Base-by-base conservation (phyloP, 1,140 invertebrate genomes). In the Philopotamus ludificatus region DNA sequence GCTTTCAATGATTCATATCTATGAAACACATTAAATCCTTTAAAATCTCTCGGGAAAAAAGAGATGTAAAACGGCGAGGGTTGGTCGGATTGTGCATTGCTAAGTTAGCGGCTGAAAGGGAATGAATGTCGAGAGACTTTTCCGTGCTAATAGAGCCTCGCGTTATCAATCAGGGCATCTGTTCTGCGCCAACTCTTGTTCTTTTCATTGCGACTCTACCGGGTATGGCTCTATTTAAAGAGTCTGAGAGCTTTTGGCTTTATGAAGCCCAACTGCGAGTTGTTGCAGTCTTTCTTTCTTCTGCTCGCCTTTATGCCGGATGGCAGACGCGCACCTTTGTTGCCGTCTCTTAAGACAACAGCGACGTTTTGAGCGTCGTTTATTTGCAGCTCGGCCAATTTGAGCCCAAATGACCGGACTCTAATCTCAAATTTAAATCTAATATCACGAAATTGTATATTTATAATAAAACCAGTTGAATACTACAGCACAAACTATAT, bases 131-230 rank as follows among this genome's bases (percentile, higher is more conserved):
- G 20, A 53, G 9, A n/a, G 9, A 21, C 50, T 3, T 26, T 53
- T 53, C 22, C 50, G 18, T 12, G 22, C 50, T 53, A 53, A 53
- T 53, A 23, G 15, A 21, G 16, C 50, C 41, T 18, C 9, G 34
- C 55, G 51, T 58, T 58, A 58, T 58, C 55, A 58, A 58, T 58
- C 55, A 58, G 55, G 28, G 55, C 55, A 58, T 58, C 55, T 41
- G 39, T 58, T 58, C 4, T 21, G 8, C 28, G 18, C 20, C 18
- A 22, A 22, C 51, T 25, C 18, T 44, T 58, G 34, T 54, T 25
- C 25, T 54, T 54, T 54, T 54, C 51, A 54, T n/a, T 54, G 51
- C 51, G 22, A 25, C 51, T 25, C 25, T 18, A 26, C 23, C 28
- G n/a, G 10, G 3, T 20, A 25, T 15, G 51, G 23, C 8, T 47